Percentiles rank a stretch among this genome's conserved stretches.
Evolutionary conservation across 1,140 invertebrate genomes (phyloP).

Genomic region (Coenobita brevimanus): DNA sequence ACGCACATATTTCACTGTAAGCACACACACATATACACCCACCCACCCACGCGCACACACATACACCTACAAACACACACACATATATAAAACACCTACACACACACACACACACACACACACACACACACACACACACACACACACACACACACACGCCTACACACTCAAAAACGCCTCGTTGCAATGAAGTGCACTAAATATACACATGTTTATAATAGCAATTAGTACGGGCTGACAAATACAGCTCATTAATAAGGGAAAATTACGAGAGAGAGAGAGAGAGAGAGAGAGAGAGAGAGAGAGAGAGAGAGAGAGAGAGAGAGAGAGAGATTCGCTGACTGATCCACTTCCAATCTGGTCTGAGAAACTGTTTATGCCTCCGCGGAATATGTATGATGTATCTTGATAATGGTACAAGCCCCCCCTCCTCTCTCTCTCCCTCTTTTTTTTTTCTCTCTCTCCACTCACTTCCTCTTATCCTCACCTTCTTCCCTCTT

Average conservation of each 20-base stretch:
- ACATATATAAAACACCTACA: too few species aligned
- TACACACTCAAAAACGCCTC: too few species aligned
- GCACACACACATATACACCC: too few species aligned
- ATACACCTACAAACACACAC: too few species aligned
- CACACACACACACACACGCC: background rate
- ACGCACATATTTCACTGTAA: too few species aligned
- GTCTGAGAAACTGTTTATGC: constrained; percentile 24
- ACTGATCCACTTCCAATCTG: constrained; percentile 2
- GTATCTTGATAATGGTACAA: background rate
- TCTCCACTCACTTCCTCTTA: background rate
- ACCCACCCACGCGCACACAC: too few species aligned
- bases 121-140: background rate
- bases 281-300: background rate
- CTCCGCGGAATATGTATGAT: background rate
- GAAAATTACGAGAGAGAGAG: background rate
- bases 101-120: too few species aligned
- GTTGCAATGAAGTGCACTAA: background rate
- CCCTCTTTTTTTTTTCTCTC: too few species aligned
- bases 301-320: background rate
- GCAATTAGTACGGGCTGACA: background rate
- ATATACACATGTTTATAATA: background rate
- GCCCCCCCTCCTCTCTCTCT: background rate
- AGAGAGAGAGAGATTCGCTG: too few species aligned
- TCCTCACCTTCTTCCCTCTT: background rate
- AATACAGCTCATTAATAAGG: background rate